Evolutionary conservation across 2,888 invertebrate genomes (phyloP), one percentile per base, ranked within the genome.

Genomic region (Rhagonycha lutea): DNA sequence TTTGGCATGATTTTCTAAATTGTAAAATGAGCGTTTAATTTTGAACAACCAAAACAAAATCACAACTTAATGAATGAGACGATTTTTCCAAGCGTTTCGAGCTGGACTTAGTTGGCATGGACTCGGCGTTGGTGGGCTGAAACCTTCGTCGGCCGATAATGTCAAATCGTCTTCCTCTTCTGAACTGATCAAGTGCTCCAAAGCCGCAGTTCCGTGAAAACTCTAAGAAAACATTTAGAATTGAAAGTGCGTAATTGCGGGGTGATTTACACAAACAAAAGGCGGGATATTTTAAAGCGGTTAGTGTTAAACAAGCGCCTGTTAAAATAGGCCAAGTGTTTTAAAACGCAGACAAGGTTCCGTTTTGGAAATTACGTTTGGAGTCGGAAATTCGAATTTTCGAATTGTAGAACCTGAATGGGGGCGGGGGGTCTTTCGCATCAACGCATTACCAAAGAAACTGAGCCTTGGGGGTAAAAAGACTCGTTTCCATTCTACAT

Each of bases 61-160:
- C 14, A 11, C 61, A 47, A 47, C 68, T 76, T 60, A 76, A 26
- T 76, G 76, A 29, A 76, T 28, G 63, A 76, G 76, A 28, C 76
- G 83, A 75, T 87, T 86, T 83, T 84, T 85, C 79, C 86, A 83
- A 32, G 85, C 82, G 78, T 84, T 84, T 74, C 85, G 83, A 28
- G 86, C 85, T 11, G 87, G 87, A 77, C 87, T 87, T 72, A 87
- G 79, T 77, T 87, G 86, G 76, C 86, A 86, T 2, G 88, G 88
- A 79, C 87, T 88, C 28, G 88, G 88, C n/a, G 88, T 88, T 18
- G 88, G 88, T 4, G 88, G 88, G 81, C 88, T 88, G 79, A 88
- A 88, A 47, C 87, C 86, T 80, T 88, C 88, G 74, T 88, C 88
- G 0, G 86, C 87, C 1, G 88, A 88, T 29, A 88, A 82, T 14